Base-by-base conservation (phyloP, 2,888 invertebrate genomes). In the Phaonia tiefii region DNA sequence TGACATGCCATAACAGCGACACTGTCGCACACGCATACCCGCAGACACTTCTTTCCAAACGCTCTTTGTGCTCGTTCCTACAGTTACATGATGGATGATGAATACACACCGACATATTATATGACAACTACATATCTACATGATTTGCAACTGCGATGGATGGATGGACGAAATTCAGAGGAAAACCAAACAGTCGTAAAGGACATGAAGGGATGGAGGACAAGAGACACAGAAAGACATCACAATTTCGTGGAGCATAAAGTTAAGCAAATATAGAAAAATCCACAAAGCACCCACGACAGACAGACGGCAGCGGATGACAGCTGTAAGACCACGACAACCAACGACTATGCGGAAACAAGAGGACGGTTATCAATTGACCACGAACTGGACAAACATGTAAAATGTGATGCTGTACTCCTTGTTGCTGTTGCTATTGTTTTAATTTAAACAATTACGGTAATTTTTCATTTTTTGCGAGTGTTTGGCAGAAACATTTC, bases 401-500 rank as follows among this genome's bases (percentile, higher is more conserved):
- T 13, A 46, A 49, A 17, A 17, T 60, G 39, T 15, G 11, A 20
- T 60, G 5, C 37, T 31, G 10, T 37, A 8, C 20, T 22, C 20
- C 51, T 58, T 15, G 13, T 25, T 26, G 7, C 26, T 26, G 60
- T 60, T 15, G 60, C 39, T 1, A 63, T 17, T 31, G 31, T 31
- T 8, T 31, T 42, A 42, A 63, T 63, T 63, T 42, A 63, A 63
- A 63, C 63, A 63, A 42, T 63, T 63, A 42, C 63, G n/a, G 39
- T 13, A 63, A 63, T 63, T 63, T 63, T 39, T 63, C 42, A 63
- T 63, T 42, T 60, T n/a, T 60, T 60, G 39, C 39, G 37, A 60
- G 37, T 39, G 20, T 49, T 49, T 22, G 20, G 39, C n/a, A n/a
- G n/a, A 15, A 39, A 26, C 31, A 39, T 63, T 4, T 20, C 17